These are phyloP conservation scores for Tachyglossus aculeatus DNA, from an alignment of 2,797 vertebrate species.

Conservation along the genomic window DNA sequence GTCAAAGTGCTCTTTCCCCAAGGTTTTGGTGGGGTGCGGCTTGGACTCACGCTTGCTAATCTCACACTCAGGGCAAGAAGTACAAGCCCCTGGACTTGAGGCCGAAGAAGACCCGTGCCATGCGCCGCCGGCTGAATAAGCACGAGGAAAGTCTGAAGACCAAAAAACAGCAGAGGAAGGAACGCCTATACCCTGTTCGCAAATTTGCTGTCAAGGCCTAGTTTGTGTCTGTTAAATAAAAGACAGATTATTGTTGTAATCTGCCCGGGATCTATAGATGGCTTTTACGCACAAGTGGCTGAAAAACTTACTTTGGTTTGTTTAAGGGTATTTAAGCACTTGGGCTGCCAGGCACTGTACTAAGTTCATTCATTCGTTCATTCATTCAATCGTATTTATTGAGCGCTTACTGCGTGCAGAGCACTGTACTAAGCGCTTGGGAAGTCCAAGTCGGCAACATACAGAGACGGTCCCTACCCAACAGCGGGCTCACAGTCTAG, in stretches of 20 bases:
- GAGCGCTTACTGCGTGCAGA: no score
- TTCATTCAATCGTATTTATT: no score
- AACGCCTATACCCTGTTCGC: slow-evolving; percentile 88
- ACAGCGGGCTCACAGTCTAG: no score
- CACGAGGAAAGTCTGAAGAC: slow-evolving; percentile 91
- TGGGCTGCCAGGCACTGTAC: no score
- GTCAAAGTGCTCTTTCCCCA: no score
- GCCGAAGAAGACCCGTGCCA: slow-evolving; percentile 96
- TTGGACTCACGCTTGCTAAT: neutral
- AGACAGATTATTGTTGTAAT: neutral
- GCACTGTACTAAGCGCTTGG: no score
- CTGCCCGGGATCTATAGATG: neutral
- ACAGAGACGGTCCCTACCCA: no score
- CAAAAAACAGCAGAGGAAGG: slow-evolving; percentile 94
- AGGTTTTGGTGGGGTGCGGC: neutral
- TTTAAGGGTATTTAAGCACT: no score
- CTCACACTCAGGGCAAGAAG: slow-evolving; percentile 88
- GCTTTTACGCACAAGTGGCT: neutral
- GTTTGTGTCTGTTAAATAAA: slow-evolving; percentile 38
- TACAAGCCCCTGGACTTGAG: slow-evolving; percentile 97
- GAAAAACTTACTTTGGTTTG: no score
- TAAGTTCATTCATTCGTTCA: no score
- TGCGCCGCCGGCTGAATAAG: slow-evolving; percentile 91
- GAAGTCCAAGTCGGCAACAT: no score
- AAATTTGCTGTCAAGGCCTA: slow-evolving; percentile 97